Evolutionary conservation across 2,113 vertebrate genomes (phyloP), one percentile per base, ranked within the genome.

Genomic region (Tyrannus savana): DNA sequence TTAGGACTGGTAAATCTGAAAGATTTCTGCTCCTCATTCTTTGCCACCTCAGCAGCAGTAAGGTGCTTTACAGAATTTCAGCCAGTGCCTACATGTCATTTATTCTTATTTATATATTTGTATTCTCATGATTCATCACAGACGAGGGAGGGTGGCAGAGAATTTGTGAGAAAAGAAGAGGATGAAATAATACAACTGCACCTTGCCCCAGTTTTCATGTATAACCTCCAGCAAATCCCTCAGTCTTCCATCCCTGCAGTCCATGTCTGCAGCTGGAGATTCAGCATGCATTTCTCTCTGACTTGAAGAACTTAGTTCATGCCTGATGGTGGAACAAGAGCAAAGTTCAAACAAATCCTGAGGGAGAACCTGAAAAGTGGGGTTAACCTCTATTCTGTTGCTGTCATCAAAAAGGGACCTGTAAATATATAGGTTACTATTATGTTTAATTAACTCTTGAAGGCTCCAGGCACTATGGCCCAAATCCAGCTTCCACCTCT

Each of bases 391-490:
- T 95, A 90, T 93, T 97, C 92, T 93, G 92, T 93, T 95, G 85
- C 92, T 96, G 95, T 97, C 96, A 95, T 97, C 96, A 96, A 90
- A 94, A 96, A 96, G 31, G n/a, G 88, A 90, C 92, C 90, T 86
- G 76, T 88, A 94, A 94, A 95, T 95, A 95, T 92, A 95, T 81
- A 94, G 90, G 79, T 83, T 96, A 90, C 92, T 94, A 93, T 96
- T 96, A 96, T 68, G 86, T 94, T 97, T 97, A 96, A 97, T 96
- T 97, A 97, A 96, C 90, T 96, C 92, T 81, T 89, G 80, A 89
- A 90, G 44, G 89, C 96, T 96, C 19, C 90, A 93, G 96, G 96
- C 95, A 58, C 72, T 90, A 64, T 96, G 96, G 95, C 93, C 62
- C 73, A 92, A 89, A 92, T 94, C 95, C 96, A 97, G 86, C 85